Conservation (phyloP, 2,113 vertebrate species). For the Corythornis madagascariensis region DNA sequence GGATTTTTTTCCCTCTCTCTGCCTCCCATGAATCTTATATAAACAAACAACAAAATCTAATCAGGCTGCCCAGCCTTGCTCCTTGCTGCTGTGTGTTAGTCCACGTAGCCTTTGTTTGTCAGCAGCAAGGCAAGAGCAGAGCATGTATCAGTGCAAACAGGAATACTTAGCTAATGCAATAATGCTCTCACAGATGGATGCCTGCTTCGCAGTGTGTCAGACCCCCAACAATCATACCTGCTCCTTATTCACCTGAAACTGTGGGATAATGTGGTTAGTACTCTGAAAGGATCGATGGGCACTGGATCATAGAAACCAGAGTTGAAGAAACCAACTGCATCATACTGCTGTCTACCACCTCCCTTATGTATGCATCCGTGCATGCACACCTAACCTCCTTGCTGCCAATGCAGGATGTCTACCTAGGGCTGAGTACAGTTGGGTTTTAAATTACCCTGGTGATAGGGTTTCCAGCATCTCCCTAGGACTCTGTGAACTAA, state of each 20-base stretch:
- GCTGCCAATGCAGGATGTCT: not conserved
- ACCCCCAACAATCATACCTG: not conserved
- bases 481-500: not conserved
- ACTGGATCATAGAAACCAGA: not conserved
- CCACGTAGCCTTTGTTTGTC: accelerated
- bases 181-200: not conserved
- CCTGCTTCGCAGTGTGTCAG: not conserved
- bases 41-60: not conserved
- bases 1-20: not conserved
- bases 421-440: not conserved
- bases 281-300: not conserved
- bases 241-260: conserved; percentile 18
- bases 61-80: not conserved
- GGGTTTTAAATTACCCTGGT: not conserved
- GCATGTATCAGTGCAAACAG: not conserved
- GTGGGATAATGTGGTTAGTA: not conserved
- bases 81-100: not conserved
- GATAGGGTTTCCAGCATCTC: not conserved
- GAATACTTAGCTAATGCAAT: conserved; percentile 15
- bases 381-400: not conserved
- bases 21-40: not conserved
- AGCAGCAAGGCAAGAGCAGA: not conserved
- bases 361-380: not conserved
- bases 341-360: not conserved
- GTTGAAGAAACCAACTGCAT: not conserved